A percentile compares a stretch with the other conserved stretches of the same genome.
These are phyloP conservation scores for Rhagophthalmus giganteus DNA, from an alignment of 2,888 invertebrate species.

Conservation along the genomic window DNA sequence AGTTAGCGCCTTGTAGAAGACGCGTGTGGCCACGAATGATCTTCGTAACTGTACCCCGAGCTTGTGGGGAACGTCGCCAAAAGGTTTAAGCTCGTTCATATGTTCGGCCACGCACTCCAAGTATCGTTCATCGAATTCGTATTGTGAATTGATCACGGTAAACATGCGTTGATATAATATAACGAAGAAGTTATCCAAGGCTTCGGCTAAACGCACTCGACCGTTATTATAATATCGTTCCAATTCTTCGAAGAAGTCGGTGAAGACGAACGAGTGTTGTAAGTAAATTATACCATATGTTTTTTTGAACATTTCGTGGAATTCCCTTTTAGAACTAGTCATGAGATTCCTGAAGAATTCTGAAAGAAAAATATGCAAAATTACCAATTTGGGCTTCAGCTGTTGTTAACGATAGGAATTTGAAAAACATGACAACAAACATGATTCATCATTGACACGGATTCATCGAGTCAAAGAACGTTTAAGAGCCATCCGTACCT, in stretches of 20 bases:
- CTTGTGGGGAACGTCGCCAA: constrained; percentile 93
- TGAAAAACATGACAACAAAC: no score
- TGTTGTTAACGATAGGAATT: neutral
- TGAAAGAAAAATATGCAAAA: constrained; percentile 60
- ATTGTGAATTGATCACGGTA: constrained; percentile 90
- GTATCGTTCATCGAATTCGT: constrained; percentile 83
- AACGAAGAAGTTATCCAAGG: constrained; percentile 91
- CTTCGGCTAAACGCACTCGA: constrained; percentile 79
- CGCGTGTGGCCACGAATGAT: constrained; percentile 92
- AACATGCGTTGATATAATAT: constrained; percentile 95
- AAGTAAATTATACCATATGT: constrained; percentile 96
- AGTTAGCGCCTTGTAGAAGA: constrained; percentile 87
- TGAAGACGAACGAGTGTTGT: constrained; percentile 90
- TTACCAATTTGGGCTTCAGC: no score
- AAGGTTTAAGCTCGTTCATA: constrained; percentile 92
- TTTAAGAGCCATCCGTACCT: no score
- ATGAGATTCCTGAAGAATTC: constrained; percentile 87
- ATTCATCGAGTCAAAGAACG: no score
- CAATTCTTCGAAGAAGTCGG: constrained; percentile 85
- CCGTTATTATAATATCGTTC: constrained; percentile 88
- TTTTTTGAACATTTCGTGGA: constrained; percentile 93
- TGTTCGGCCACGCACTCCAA: constrained; percentile 78
- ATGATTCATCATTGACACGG: no score
- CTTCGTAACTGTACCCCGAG: constrained; percentile 86
- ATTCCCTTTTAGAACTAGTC: constrained; percentile 79